Base-by-base conservation (phyloP, 1,140 invertebrate species). In the Octopus sinensis region DNA sequence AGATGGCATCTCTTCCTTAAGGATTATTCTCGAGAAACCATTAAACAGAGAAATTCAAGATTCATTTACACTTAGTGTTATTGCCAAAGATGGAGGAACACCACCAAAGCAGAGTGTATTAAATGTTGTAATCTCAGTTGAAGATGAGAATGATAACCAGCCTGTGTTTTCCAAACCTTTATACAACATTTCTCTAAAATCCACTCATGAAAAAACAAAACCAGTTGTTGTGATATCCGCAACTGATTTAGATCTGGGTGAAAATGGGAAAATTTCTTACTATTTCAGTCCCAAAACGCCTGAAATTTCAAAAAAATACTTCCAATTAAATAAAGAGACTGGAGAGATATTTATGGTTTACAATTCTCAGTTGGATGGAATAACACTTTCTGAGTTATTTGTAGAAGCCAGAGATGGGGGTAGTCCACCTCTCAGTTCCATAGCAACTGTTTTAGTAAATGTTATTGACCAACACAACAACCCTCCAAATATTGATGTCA, bases 221-320 rank as follows among this genome's bases (percentile, higher is more conserved):
- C 82, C 82, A 6, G 84, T 88, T 52, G 77, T 86, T 4, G 81
- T 79, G 71, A 82, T 88, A 0, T 80, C 43, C 12, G 87, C 87
- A 23, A 84, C 79, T 4, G 87, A 89, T 80, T 6, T 30, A 54
- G 88, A 89, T 89, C 75, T 76, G 10, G 87, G 87, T 10, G 73
- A 83, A 76, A 89, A 89, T 83, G 87, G 86, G 12, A 80, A 84
- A 82, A 83, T 89, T 52, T 77, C 78, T 12, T 98, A 96, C 92
- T 94, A 93, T 87, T 96, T 89, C 52, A 86, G 83, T 82, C 92
- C 95, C 4, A 96, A 96, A 10, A 98, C 98, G 90, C 95, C 78
- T 95, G 97, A 91, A 97, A 97, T 91, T 92, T 95, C 54, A 91
- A 98, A 80, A 95, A 96, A 87, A 81, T 82, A 90, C 92, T 98